Base-by-base conservation (phyloP, 2,797 vertebrate species). In the Austrolebias charrua region DNA sequence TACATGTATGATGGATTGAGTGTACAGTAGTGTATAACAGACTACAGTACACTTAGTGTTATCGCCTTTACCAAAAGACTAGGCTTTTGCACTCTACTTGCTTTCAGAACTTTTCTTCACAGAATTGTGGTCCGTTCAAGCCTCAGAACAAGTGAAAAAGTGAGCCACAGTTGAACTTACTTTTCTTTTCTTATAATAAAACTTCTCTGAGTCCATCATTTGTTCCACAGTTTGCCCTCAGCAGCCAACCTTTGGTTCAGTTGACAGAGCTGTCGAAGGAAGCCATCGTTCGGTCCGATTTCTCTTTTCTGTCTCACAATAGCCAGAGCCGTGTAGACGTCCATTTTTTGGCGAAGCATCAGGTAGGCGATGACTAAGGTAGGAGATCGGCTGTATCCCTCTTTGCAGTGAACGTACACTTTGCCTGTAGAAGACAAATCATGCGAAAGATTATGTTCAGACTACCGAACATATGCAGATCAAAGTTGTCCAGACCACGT, bases 331-430 rank as follows among this genome's bases (percentile, higher is more conserved):
- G 90, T 46, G 83, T 79, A 92, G 53, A 96, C 91, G 0, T 94
- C 93, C 94, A 97, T 91, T 43, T 90, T 84, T 31, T 90, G 95
- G 18, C 91, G 91, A 2, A 98, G 88, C 97, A 98, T 98, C 75
- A 98, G 93, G 89, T 94, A 97, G 10, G 96, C 95, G 2, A 97
- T 94, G 66, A 98, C 96, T 4, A 98, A 81, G 0, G 95, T 93
- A 0, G 96, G 95, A 0, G 97, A 95, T 60, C 97, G 97, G 86
- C 96, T 98, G 88, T 98, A 98, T n/a, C 97, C 97, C 78, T 99
- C 96, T 0, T 94, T 93, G 89, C 97, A 99, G 57, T 98, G 97
- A 60, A 98, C 96, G 0, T 95, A 93, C 60, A 98, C 95, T 49
- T 88, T 95, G 0, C 95, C 97, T 99, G 84, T 4, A 60, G 15